Conservation (phyloP, 2,888 invertebrate genomes). For the Ypsolopha sequella region DNA sequence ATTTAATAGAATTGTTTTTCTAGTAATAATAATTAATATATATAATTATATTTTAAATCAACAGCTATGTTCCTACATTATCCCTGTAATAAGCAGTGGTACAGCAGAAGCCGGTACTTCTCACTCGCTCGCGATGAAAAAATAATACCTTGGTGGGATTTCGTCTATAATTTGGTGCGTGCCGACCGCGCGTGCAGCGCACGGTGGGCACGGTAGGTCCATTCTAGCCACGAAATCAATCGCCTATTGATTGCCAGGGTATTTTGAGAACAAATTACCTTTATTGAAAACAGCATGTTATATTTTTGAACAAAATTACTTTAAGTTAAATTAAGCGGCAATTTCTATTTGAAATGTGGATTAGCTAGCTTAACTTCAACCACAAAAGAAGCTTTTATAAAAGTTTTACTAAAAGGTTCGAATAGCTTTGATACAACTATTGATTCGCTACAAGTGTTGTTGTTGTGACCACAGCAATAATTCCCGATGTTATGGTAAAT, state of each 20-base stretch:
- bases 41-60: too few relatives aligned
- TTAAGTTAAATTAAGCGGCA: too few relatives aligned
- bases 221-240: conserved; percentile 1
- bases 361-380: too few relatives aligned
- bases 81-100: too few relatives aligned
- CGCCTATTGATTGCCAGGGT: neutral
- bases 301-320: neutral
- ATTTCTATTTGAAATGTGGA: too few relatives aligned
- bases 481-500: conserved; percentile 41
- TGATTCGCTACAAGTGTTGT: conserved; percentile 16
- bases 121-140: conserved; percentile 69
- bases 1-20: too few relatives aligned
- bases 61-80: too few relatives aligned
- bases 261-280: neutral
- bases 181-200: conserved; percentile 27
- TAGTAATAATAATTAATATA: too few relatives aligned
- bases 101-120: conserved; percentile 36
- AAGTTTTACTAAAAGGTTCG: too few relatives aligned
- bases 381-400: too few relatives aligned
- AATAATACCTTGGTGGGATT: conserved; percentile 64
- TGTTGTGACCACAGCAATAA: conserved; percentile 28
- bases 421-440: conserved; percentile 1
- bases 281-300: neutral
- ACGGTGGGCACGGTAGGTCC: conserved; percentile 1
- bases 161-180: conserved; percentile 64